phyloP scores from a whole-genome alignment of 2,113 vertebrate genomes.

The Xenopus tropicalis region UCB_Xtro_10.0 CM004447.2:132472001-132472500 shows the following conservation, averaged over 20 bases:
- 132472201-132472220: no score
- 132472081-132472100: slow-evolving; percentile 39
- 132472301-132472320: background rate
- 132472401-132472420: background rate
- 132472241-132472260: no score
- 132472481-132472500: no score
- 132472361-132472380: background rate
- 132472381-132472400: background rate
- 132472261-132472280: background rate
- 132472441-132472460: no score
- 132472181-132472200: background rate
- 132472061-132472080: slow-evolving; percentile 35
- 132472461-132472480: no score
- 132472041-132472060: slow-evolving; percentile 12
- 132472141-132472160: background rate
- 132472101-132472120: slow-evolving; percentile 25
- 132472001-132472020: background rate
- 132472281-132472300: no score
- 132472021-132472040: slow-evolving; percentile 20
- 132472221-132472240: no score
- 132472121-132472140: background rate
- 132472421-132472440: background rate
- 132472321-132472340: background rate
- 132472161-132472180: background rate
- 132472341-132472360: background rate